Evolutionary conservation across 2,797 vertebrate species (phyloP).

Genomic region (Acridotheres tristis): DNA sequence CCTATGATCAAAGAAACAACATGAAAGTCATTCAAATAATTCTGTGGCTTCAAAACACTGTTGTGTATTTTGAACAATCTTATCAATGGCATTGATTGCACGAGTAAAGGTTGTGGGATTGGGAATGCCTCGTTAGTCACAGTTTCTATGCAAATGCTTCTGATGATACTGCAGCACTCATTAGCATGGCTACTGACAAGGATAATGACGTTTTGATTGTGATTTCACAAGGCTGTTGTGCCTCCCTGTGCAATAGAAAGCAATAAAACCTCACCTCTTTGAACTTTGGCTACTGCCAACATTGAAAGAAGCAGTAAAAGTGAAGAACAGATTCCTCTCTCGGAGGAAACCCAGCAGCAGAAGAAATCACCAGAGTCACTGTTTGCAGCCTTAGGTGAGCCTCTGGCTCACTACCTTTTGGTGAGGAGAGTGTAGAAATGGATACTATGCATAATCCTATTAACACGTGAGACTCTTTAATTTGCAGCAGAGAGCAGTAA

Average conservation of each 20-base stretch:
- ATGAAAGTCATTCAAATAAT: slow-evolving; percentile 11
- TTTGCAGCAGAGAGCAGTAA: not conserved
- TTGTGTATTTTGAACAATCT: not conserved
- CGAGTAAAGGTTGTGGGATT: not conserved
- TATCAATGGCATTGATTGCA: slow-evolving; percentile 1
- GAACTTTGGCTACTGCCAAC: slow-evolving; percentile 40
- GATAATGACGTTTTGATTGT: slow-evolving; percentile 32
- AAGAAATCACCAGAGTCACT: not conserved
- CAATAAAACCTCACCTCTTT: slow-evolving; percentile 46
- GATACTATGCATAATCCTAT: not conserved
- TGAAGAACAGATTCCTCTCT: not conserved
- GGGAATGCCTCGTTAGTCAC: not conserved
- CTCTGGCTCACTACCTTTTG: not conserved
- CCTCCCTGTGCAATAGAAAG: not conserved
- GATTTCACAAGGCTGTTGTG: slow-evolving; percentile 23
- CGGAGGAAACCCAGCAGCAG: not conserved
- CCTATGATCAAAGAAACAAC: slow-evolving; percentile 71
- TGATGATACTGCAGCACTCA: not conserved
- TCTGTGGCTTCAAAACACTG: not conserved
- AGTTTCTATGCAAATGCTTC: not conserved
- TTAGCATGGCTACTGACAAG: not conserved
- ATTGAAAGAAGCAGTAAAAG: slow-evolving; percentile 4
- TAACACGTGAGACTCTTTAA: not conserved
- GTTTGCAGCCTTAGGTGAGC: not conserved
- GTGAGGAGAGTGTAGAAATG: not conserved